phyloP scores from a whole-genome alignment of 1,140 invertebrate species.

The Andrena cerasifolii region DNA sequence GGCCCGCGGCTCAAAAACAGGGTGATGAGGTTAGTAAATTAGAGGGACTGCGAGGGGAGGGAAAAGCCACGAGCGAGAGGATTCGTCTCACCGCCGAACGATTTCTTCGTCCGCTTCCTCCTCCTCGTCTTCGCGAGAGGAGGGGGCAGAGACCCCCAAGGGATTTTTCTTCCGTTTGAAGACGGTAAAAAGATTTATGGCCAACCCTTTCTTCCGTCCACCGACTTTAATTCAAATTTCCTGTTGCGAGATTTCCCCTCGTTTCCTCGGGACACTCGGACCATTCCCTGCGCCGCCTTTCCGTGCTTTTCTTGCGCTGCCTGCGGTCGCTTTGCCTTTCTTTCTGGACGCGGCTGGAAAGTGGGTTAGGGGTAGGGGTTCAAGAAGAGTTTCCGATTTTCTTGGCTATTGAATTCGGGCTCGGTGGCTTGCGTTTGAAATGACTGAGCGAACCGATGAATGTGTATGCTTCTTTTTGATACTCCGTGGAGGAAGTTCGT shows the following conservation, averaged over 20 bases:
- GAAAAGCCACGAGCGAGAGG: conserved; percentile 18
- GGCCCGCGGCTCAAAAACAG: conserved; percentile 22
- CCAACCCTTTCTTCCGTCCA: conserved; percentile 19
- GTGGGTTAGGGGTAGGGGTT: no score
- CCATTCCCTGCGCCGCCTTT: background rate
- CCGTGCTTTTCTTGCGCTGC: background rate
- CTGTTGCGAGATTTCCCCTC: conserved; percentile 12
- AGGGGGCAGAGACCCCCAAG: background rate
- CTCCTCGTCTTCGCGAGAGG: background rate
- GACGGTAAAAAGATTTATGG: conserved; percentile 51
- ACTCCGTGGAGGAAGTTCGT: no score
- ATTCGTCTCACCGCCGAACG: background rate
- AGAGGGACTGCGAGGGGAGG: background rate
- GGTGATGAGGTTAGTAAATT: conserved; percentile 49
- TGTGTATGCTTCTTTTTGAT: no score
- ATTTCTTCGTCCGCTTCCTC: background rate
- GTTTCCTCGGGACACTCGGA: background rate
- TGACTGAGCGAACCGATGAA: no score
- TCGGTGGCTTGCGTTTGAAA: no score
- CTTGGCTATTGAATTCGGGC: no score
- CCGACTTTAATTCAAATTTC: conserved; percentile 48
- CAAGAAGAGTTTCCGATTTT: no score
- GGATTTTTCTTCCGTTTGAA: conserved; percentile 43
- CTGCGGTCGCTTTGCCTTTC: background rate
- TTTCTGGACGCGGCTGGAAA: background rate